phyloP scores from a whole-genome alignment of 37 sponge, comb jelly and placozoan genomes.

The Aphrocallistes beatrix region DNA sequence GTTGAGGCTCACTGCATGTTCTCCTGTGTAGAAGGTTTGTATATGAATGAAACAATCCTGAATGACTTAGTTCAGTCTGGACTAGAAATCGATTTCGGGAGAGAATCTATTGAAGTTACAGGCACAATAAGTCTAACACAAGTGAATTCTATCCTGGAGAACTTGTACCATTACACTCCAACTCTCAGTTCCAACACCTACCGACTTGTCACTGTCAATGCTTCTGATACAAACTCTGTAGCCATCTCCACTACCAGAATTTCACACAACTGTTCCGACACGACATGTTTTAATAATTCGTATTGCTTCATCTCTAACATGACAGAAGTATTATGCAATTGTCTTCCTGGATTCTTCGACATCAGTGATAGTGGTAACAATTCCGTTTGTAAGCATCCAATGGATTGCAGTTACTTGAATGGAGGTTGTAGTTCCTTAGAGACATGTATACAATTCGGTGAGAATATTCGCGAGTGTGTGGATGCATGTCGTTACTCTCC shows the following conservation, averaged over 20 bases:
- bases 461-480: background rate
- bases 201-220: background rate
- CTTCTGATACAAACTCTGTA: background rate
- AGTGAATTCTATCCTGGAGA: background rate
- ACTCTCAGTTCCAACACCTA: background rate
- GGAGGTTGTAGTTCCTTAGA: background rate
- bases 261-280: background rate
- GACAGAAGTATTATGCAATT: background rate
- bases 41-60: background rate
- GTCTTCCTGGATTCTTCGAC: background rate
- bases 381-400: background rate
- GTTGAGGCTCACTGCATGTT: constrained; percentile 1
- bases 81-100: background rate
- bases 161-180: background rate
- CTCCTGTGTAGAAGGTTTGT: background rate
- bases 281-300: background rate
- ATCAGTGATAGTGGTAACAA: background rate
- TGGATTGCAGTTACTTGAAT: constrained; percentile 3
- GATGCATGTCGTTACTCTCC: background rate
- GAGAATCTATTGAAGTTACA: background rate
- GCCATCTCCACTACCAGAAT: background rate
- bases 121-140: background rate
- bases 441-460: background rate
- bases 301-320: background rate
- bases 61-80: background rate